These are phyloP conservation scores for Macrotis lagotis DNA, from an alignment of 2,113 vertebrate species.

Conservation along the genomic window DNA sequence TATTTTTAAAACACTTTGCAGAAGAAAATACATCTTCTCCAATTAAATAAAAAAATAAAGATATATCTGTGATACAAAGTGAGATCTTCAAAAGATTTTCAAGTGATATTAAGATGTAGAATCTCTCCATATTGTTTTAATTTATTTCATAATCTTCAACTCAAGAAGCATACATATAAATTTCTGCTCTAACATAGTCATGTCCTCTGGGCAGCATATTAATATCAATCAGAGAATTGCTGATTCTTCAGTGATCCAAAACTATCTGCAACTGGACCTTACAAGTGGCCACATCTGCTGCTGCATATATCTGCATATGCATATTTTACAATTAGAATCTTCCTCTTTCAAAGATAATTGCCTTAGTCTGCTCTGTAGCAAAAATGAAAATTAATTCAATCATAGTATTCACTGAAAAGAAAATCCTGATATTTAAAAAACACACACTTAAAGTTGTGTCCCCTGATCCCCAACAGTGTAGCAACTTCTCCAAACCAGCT, in stretches of 20 bases:
- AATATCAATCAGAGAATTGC: conserved; percentile 47
- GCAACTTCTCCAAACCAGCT: conserved; percentile 9
- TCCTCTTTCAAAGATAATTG: conserved; percentile 27
- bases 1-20: conserved; percentile 71
- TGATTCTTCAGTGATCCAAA: conserved; percentile 23
- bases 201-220: conserved; percentile 45
- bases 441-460: conserved; percentile 3
- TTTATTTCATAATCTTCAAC: conserved; percentile 64
- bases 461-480: conserved; percentile 8
- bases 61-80: conserved; percentile 69
- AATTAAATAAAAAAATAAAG: conserved; percentile 73
- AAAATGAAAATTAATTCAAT: conserved; percentile 41
- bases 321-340: conserved; percentile 31
- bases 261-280: background rate
- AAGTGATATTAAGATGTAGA: conserved; percentile 63
- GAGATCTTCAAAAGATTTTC: conserved; percentile 70
- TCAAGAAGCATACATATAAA: conserved; percentile 57
- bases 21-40: conserved; percentile 71
- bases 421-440: conserved; percentile 42
- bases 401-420: conserved; percentile 36
- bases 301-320: background rate
- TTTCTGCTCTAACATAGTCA: conserved; percentile 42
- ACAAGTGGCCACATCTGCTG: conserved; percentile 18
- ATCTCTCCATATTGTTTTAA: conserved; percentile 45
- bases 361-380: conserved; percentile 3